Evolutionary conservation across 2,888 invertebrate genomes (phyloP), one percentile per base, ranked within the genome.

Genomic region (Augiades crinisus): DNA sequence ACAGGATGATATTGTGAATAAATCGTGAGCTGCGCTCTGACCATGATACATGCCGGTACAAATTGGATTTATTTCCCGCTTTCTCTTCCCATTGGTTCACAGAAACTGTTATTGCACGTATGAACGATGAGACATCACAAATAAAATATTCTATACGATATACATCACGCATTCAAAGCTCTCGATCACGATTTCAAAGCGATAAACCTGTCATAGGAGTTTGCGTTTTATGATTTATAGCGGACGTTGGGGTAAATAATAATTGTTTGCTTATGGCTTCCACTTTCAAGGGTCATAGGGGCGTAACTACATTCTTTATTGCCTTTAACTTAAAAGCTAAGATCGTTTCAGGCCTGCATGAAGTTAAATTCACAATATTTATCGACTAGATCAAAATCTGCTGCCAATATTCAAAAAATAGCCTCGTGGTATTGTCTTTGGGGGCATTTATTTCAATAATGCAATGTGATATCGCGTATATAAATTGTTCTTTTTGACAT

Each of bases 371-470:
- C n/a, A n/a, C n/a, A n/a, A n/a, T n/a, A n/a, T n/a, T n/a, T n/a
- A n/a, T n/a, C n/a, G n/a, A n/a, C n/a, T n/a, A 54, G 56, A 58
- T 59, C 54, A 52, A 60, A 71, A 73, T 68, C 63, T 65, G 72
- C 67, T 73, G 59, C 76, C 40, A 63, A 55, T 61, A 65, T 65
- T 59, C 56, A 41, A 52, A 49, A 46, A 59, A 56, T 59, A n/a
- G n/a, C 68, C 14, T 30, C 65, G 69, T 60, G 71, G 68, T 64
- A 68, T 78, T 78, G 82, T 81, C 84, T 79, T 82, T 76, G 59
- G 83, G 84, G 81, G 79, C 81, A 77, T 85, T 84, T 85, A 85
- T 86, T 86, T 86, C 82, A 85, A 83, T 85, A 84, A 84, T 79
- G 80, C 63, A 67, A 68, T 75, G 68, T 73, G 71, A 75, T 76